phyloP scores from a whole-genome alignment of 53 echinoderm and acorn worm genomes.

The Holothuria leucospilota region DNA sequence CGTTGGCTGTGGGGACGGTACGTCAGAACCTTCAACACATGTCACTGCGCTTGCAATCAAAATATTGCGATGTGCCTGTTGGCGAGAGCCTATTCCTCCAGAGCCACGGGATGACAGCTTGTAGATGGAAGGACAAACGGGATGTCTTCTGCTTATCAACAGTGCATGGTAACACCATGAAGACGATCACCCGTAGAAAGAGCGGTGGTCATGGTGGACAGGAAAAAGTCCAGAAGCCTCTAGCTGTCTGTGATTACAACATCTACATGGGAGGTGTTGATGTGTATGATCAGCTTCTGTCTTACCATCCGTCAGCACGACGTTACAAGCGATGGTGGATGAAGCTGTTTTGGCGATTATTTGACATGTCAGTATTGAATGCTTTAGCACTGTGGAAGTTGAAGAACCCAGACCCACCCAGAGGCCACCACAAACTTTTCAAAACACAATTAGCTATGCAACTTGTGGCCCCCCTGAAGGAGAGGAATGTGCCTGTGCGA shows the following conservation, averaged over 20 bases:
- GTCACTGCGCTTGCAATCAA: not conserved
- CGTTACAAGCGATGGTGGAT: constrained; percentile 23
- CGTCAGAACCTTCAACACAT: constrained; percentile 1
- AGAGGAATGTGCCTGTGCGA: not conserved
- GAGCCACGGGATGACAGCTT: too few species aligned
- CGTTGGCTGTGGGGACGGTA: constrained; percentile 40
- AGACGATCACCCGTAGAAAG: not conserved
- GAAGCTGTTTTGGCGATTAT: not conserved
- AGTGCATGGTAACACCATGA: too few species aligned
- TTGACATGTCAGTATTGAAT: constrained; percentile 26
- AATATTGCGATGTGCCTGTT: too few species aligned
- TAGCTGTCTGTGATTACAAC: constrained; percentile 16
- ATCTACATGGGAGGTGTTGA: constrained; percentile 12
- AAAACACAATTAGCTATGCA: not conserved
- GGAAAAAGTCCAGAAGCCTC: not conserved
- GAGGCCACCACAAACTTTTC: not conserved
- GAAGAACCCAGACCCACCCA: constrained; percentile 4
- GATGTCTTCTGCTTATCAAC: too few species aligned
- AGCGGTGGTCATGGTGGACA: not conserved
- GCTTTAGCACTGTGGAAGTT: constrained; percentile 36
- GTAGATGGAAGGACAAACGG: too few species aligned
- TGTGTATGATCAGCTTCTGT: constrained; percentile 8
- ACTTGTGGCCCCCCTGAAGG: not conserved
- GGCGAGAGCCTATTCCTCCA: too few species aligned
- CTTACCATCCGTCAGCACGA: not conserved